phyloP scores from a whole-genome alignment of 2,888 invertebrate genomes.

The Scaptomyza caliginosa region DNA sequence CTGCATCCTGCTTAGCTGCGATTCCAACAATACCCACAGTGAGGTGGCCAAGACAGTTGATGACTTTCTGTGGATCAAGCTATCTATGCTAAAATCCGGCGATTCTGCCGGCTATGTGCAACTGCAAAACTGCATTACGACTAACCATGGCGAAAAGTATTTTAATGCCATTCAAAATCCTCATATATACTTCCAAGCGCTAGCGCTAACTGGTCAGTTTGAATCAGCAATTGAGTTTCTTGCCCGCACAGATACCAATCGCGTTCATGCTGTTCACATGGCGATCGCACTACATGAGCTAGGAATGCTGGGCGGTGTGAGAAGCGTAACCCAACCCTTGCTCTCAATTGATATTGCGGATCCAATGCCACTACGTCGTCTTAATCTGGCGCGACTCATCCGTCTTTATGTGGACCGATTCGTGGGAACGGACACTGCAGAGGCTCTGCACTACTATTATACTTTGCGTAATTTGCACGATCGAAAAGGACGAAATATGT shows the following conservation, averaged over 20 bases:
- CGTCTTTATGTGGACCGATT: slow-evolving; percentile 95
- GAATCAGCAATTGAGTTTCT: slow-evolving; percentile 98
- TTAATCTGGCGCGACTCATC: slow-evolving; percentile 94
- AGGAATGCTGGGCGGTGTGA: slow-evolving; percentile 91
- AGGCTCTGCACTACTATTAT: slow-evolving; percentile 94
- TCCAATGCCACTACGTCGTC: slow-evolving; percentile 90
- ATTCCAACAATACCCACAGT: slow-evolving; percentile 93
- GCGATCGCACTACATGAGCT: slow-evolving; percentile 95
- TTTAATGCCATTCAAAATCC: slow-evolving; percentile 96
- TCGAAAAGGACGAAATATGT: slow-evolving; percentile 92
- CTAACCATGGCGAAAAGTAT: slow-evolving; percentile 95
- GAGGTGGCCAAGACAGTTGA: slow-evolving; percentile 97
- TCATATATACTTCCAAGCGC: slow-evolving; percentile 92
- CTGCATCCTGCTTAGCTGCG: slow-evolving; percentile 94
- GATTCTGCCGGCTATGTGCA: slow-evolving; percentile 90
- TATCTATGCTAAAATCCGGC: slow-evolving; percentile 90
- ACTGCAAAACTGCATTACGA: slow-evolving; percentile 93
- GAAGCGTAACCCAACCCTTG: slow-evolving; percentile 90
- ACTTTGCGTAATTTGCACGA: slow-evolving; percentile 89
- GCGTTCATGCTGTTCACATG: slow-evolving; percentile 96
- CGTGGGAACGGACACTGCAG: slow-evolving; percentile 94
- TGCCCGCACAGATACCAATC: slow-evolving; percentile 88
- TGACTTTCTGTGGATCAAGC: slow-evolving; percentile 97
- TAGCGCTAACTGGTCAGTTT: slow-evolving; percentile 96
- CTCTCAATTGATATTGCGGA: slow-evolving; percentile 92